Base-by-base conservation (phyloP, 2,797 vertebrate genomes). In the Acomys russatus region DNA sequence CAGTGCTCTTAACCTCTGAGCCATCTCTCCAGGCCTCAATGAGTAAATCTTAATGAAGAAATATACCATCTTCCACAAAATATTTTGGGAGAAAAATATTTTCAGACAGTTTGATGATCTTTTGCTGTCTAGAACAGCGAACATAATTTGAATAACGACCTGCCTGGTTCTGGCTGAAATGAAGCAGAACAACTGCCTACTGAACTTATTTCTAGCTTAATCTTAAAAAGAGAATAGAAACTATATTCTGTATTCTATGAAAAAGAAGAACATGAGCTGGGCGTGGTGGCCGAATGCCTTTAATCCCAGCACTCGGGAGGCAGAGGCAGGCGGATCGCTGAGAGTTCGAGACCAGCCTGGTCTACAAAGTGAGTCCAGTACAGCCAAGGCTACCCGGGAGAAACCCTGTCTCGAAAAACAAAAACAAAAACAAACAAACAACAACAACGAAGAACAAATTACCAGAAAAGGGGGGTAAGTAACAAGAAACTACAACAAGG, bases 151-250 rank as follows among this genome's bases (percentile, higher is more conserved):
- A 96, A 84, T 33, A 79, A 66, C 23, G 49, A 9, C 63, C 33
- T 87, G 38, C 80, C 35, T 86, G 70, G 51, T 38, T 38, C 80
- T 38, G 88, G 30, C 59, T 90, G 79, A 85, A 85, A 23, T 68
- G n/a, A 95, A 87, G 4, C 14, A 87, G 17, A 35, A 44, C 91
- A 79, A 73, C 87, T 84, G 51, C 56, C 77, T 86, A 38, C 66
- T 90, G 38, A 93, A 9, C n/a, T 30, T 86, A 54, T 25, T 93
- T 95, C 83, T 90, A 91, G 92, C 38, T 89, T 71, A 96, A 78
- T 25, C 92, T 91, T 91, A 87, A 82, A 83, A 91, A 73, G 6
- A 68, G n/a, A 74, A 88, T 2, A 64, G 76, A 77, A 76, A 89
- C 61, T 68, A 88, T 83, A 91, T 66, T 88, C 17, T 33, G 4